A percentile compares a stretch with the other conserved stretches of the same genome.
These are phyloP conservation scores for Pygoscelis antarcticus DNA, from an alignment of 2,113 vertebrate genomes.

Conservation along the genomic window DNA sequence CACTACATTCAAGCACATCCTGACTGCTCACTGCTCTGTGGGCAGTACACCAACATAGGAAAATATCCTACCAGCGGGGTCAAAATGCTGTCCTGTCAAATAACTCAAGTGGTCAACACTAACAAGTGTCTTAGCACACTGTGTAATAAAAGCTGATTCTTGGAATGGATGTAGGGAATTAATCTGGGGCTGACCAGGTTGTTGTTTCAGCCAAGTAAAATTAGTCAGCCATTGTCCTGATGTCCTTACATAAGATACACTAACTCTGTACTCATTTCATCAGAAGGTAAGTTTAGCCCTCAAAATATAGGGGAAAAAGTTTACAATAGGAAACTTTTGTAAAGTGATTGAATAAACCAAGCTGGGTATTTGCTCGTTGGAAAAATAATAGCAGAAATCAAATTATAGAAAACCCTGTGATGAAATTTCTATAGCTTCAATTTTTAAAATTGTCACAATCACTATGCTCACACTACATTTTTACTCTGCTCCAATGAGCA, in stretches of 20 bases:
- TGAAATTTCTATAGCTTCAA: not conserved
- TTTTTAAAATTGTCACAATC: not conserved
- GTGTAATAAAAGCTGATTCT: not conserved
- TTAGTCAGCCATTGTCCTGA: not conserved
- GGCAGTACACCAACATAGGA: not conserved
- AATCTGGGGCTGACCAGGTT: no score
- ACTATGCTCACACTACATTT: not conserved
- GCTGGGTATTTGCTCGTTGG: not conserved
- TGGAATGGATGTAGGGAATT: not conserved
- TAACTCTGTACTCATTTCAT: no score
- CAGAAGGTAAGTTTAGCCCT: not conserved
- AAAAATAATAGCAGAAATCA: not conserved
- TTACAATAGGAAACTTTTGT: not conserved
- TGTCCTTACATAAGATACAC: no score
- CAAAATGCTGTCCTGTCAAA: not conserved
- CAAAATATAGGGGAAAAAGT: not conserved
- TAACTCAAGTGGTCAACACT: not conserved
- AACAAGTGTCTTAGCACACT: no score
- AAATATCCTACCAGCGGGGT: not conserved
- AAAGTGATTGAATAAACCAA: not conserved
- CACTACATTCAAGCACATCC: rapidly evolving
- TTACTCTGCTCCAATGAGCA: not conserved
- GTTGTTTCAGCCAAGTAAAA: not conserved
- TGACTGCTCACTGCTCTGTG: not conserved
- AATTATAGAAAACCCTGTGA: not conserved